Percentiles rank a stretch among this genome's conserved stretches.
Evolutionary conservation across 2,888 invertebrate genomes (phyloP).

Genomic region (Patella caerulea): DNA sequence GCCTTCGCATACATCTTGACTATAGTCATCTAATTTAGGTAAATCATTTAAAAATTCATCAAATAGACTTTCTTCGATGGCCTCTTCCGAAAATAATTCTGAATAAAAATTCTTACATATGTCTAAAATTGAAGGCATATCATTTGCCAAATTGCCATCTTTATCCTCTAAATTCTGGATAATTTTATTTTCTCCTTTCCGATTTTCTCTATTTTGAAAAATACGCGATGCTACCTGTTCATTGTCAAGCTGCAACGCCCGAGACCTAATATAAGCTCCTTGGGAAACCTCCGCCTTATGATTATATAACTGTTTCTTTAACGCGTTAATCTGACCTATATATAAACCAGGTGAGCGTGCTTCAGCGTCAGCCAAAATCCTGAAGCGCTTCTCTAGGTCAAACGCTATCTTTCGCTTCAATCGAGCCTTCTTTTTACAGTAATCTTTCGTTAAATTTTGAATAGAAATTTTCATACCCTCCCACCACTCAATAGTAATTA

Average conservation of each 20-base stretch:
- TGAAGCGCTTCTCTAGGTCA: conserved; percentile 3
- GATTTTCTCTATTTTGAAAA: neutral
- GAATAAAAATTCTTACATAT: conserved; percentile 16
- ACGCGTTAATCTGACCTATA: neutral
- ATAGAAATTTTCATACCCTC: conserved; percentile 3
- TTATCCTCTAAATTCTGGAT: neutral
- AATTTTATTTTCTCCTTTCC: neutral
- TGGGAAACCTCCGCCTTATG: neutral
- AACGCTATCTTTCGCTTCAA: neutral
- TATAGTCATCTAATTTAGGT: conserved; percentile 7
- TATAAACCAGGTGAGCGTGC: neutral
- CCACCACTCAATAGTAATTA: neutral
- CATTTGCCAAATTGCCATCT: conserved; percentile 3
- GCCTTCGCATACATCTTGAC: conserved; percentile 11
- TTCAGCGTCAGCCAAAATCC: conserved; percentile 5
- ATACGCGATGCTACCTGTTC: neutral
- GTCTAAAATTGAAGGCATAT: conserved; percentile 11
- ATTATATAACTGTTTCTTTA: conserved; percentile 1
- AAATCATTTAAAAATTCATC: conserved; percentile 14
- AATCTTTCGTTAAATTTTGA: neutral
- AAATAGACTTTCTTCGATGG: conserved; percentile 17
- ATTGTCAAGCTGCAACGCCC: neutral
- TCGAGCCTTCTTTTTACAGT: neutral
- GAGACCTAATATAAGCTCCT: conserved; percentile 7
- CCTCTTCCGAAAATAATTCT: conserved; percentile 15